These are phyloP conservation scores for Phortica magna DNA, from an alignment of 2,888 invertebrate genomes.

Conservation along the genomic window DNA sequence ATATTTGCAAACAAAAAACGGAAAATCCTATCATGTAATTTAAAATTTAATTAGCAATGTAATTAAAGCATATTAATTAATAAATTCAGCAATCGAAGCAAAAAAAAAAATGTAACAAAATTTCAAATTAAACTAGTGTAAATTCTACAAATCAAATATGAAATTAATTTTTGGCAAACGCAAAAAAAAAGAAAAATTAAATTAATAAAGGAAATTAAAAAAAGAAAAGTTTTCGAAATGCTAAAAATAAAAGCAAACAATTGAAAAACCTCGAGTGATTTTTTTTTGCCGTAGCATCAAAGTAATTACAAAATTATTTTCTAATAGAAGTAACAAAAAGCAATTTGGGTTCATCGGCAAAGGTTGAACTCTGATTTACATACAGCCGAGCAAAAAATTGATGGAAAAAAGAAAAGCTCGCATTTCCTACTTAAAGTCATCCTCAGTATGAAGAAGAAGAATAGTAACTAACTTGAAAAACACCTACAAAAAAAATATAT, in stretches of 20 bases:
- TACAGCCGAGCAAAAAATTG: neutral
- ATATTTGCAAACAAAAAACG: conserved; percentile 25
- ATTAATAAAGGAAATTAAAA: neutral
- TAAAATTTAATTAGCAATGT: conserved; percentile 66
- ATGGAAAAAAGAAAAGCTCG: neutral
- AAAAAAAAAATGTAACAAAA: conserved; percentile 37
- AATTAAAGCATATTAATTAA: conserved; percentile 65
- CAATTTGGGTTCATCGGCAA: neutral
- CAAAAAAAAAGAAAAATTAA: neutral
- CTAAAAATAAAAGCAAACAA: neutral
- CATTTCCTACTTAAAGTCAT: conserved; percentile 21
- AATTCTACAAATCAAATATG: conserved; percentile 12
- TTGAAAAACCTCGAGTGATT: neutral
- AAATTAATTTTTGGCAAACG: conserved; percentile 19
- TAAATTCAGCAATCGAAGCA: conserved; percentile 38
- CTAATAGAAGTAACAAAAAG: neutral
- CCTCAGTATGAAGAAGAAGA: conserved; percentile 4
- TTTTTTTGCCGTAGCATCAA: neutral
- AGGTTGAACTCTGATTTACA: neutral
- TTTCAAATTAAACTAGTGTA: conserved; percentile 25
- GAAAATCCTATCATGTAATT: conserved; percentile 64
- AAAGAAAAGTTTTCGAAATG: neutral
- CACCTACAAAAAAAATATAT: neutral
- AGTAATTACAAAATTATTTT: neutral
- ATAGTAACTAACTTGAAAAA: conserved; percentile 7